phyloP scores from a whole-genome alignment of 2,113 vertebrate species.

The Eurystomus gularis region DNA sequence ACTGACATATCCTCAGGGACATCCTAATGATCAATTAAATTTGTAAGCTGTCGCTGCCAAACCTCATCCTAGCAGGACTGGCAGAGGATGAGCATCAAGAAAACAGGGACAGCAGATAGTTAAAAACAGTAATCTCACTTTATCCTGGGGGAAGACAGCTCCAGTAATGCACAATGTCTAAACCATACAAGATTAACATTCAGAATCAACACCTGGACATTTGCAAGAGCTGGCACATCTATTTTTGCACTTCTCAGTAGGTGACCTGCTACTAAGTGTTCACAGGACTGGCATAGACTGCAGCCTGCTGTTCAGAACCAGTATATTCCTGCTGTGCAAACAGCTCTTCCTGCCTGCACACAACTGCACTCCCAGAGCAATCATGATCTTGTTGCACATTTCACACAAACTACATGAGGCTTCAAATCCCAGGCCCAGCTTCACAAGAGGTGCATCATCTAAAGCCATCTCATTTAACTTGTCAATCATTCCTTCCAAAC shows the following conservation, averaged over 20 bases:
- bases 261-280: background rate
- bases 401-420: background rate
- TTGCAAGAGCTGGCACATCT: background rate
- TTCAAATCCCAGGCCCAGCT: background rate
- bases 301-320: background rate
- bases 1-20: slow-evolving; percentile 19
- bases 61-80: background rate
- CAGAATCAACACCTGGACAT: background rate
- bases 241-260: background rate
- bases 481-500: background rate
- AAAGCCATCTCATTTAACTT: background rate
- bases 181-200: background rate
- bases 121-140: background rate
- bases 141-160: background rate
- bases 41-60: background rate
- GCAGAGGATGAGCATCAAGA: background rate
- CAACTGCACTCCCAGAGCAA: background rate
- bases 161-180: background rate
- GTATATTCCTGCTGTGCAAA: background rate
- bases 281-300: background rate
- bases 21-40: slow-evolving; percentile 15
- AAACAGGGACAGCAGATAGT: background rate
- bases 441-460: background rate
- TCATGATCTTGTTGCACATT: background rate
- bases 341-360: background rate